Base-by-base conservation (phyloP, 2,797 vertebrate genomes). In the Hoplostethus mediterraneus region DNA sequence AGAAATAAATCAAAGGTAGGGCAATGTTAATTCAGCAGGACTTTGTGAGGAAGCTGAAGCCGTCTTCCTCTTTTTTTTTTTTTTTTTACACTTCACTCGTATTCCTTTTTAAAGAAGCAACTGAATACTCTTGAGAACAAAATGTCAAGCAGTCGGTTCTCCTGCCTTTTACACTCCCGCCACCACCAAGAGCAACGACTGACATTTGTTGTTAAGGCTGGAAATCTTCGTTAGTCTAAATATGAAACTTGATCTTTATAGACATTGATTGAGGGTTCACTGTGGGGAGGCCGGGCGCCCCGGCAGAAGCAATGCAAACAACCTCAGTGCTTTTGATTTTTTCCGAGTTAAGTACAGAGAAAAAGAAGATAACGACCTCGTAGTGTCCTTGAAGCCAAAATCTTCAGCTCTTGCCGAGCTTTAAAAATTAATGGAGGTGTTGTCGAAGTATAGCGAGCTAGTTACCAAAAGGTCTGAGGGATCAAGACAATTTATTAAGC, bases 111-210 rank as follows among this genome's bases (percentile, higher is more conserved):
- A 60, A 69, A 82, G 48, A 33, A 57, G 62, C 75, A 67, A 65
- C 83, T 90, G 80, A 87, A 87, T 82, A 72, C 84, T 79, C 82
- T 78, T 73, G 75, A 86, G 83, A 80, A 79, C 75, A 79, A 89
- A 89, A 91, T 90, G 91, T 88, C 88, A 89, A 77, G 71, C 66
- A 16, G 56, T 77, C 6, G 49, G 21, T 58, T 60, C 62, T 64
- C 71, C 52, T 61, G 72, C 42, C 61, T 57, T 33, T 21, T 21
- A 1, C 4, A 17, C 48, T 73, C 67, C 52, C 14, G 21, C 52
- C 45, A 44, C 71, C 65, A 79, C 82, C 80, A 70, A 64, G 58
- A 88, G 78, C 86, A 80, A 48, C 42, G 49, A 81, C 82, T 85
- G 87, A 91, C 86, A 85, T 91, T 90, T 90, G 66, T 77, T 82